These are phyloP conservation scores for Gymnoscopelus braueri DNA, from an alignment of 2,797 vertebrate species.

Conservation along the genomic window DNA sequence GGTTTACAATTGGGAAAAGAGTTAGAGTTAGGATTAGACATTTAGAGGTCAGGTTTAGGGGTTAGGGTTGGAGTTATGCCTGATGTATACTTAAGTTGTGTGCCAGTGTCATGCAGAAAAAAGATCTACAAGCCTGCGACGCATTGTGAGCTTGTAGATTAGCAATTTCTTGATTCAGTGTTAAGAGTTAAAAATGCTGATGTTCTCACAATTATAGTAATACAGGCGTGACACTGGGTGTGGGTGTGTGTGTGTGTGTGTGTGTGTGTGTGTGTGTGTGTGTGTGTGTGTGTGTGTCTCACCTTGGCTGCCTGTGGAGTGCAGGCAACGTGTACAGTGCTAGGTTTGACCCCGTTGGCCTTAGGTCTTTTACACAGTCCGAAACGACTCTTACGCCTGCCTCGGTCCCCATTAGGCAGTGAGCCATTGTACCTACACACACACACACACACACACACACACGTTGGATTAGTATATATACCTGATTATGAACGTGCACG, in stretches of 20 bases:
- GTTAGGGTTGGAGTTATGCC: too few species aligned
- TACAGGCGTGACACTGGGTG: background rate
- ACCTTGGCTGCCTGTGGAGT: slow-evolving; percentile 99
- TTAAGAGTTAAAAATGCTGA: too few species aligned
- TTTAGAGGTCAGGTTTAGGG: too few species aligned
- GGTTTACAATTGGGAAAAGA: too few species aligned
- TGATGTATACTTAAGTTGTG: too few species aligned
- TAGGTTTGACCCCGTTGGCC: slow-evolving; percentile 97
- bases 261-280: background rate
- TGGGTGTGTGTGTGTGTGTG: slow-evolving; percentile 1
- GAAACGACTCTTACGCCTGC: slow-evolving; percentile 98
- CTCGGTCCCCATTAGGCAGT: slow-evolving; percentile 96
- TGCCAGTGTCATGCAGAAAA: too few species aligned
- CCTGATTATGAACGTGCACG: background rate
- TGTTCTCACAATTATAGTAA: too few species aligned
- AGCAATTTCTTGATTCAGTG: too few species aligned
- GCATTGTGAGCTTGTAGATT: too few species aligned
- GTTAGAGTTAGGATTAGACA: too few species aligned
- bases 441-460: slow-evolving; percentile 24
- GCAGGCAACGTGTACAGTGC: slow-evolving; percentile 96
- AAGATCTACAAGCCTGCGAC: too few species aligned
- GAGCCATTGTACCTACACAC: slow-evolving; percentile 96
- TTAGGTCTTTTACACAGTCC: slow-evolving; percentile 96
- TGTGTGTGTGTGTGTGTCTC: slow-evolving; percentile 42
- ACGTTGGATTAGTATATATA: slow-evolving; percentile 7